Base-by-base conservation (phyloP, 1,140 invertebrate species). In the Drosophila elegans region DNA sequence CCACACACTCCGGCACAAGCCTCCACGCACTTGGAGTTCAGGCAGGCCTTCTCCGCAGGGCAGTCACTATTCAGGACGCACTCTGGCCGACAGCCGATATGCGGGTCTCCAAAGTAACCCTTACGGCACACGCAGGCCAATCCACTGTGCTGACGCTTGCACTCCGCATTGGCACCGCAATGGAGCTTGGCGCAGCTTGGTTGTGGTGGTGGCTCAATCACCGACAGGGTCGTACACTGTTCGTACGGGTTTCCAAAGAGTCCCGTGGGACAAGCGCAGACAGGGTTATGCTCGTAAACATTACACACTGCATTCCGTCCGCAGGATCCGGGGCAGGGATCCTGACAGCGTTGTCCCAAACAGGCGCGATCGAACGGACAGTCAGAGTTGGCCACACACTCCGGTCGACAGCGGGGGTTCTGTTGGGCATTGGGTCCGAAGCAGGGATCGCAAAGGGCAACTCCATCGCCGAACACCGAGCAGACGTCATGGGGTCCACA, bases 311-410 rank as follows among this genome's bases (percentile, higher is more conserved):
- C 96, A 89, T 97, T 96, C 21, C 45, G 93, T 44, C 96, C 96
- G 91, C 97, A 98, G 1, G 96, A 96, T 38, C 96, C 96, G 21
- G 95, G 95, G 81, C 97, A 98, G 38, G 97, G 96, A 93, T 97
- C 96, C 3, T 94, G 92, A 82, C 97, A 98, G 80, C 94, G 95
- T 88, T 95, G 94, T 48, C 95, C 94, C 29, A 97, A 93, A 90
- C 97, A 98, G 57, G 96, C 95, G 79, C 94, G 95, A 92, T 97
- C 93, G 64, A 96, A 96, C 25, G 95, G 93, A 94, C 97, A 97
- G 74, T 97, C 96, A 5, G 95, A 95, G 80, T 96, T 95, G 3
- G 95, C 93, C 36, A 97, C 91, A 93, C 96, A 97, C 93, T 97
- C 96, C 13, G 96, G 96, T 88, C 95, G 94, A 73, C 96, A 97